Conservation (phyloP, 2,797 vertebrate genomes). For the Darevskia nairensis region DNA sequence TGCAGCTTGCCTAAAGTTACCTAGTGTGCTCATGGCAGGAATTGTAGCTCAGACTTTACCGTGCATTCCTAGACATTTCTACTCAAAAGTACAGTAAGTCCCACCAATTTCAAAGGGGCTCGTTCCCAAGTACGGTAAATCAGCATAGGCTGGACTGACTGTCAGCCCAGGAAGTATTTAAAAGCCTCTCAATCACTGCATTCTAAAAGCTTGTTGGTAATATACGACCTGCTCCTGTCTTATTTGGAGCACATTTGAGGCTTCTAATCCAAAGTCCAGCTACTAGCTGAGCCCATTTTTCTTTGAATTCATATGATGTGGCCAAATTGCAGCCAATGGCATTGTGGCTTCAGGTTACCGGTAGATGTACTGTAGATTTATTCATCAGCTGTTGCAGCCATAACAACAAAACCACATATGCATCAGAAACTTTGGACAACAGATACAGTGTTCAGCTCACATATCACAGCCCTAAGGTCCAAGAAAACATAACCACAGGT, state of each 20-base stretch:
- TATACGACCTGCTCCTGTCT: not conserved
- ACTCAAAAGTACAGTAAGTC: too few species aligned
- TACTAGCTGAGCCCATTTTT: slow-evolving; percentile 24
- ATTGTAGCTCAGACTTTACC: too few species aligned
- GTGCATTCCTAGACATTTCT: too few species aligned
- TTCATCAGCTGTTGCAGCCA: not conserved
- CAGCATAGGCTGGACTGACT: too few species aligned
- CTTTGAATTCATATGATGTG: slow-evolving; percentile 58
- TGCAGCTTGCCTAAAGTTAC: too few species aligned
- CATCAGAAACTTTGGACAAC: slow-evolving; percentile 35
- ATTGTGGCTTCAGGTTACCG: not conserved
- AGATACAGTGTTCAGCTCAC: slow-evolving; percentile 46
- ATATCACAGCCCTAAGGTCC: not conserved
- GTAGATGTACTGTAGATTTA: not conserved
- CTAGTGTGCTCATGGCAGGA: too few species aligned
- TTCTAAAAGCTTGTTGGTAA: too few species aligned
- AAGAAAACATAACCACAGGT: slow-evolving; percentile 40
- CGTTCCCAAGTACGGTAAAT: too few species aligned
- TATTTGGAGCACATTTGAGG: not conserved
- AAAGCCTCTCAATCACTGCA: too few species aligned
- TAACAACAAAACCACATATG: not conserved
- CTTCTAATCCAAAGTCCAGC: slow-evolving; percentile 7
- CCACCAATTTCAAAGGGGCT: too few species aligned
- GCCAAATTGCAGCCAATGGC: slow-evolving; percentile 24
- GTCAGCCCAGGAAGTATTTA: too few species aligned